Conservation (phyloP, 2,888 invertebrate genomes). For the Parnassius glacialis region DNA sequence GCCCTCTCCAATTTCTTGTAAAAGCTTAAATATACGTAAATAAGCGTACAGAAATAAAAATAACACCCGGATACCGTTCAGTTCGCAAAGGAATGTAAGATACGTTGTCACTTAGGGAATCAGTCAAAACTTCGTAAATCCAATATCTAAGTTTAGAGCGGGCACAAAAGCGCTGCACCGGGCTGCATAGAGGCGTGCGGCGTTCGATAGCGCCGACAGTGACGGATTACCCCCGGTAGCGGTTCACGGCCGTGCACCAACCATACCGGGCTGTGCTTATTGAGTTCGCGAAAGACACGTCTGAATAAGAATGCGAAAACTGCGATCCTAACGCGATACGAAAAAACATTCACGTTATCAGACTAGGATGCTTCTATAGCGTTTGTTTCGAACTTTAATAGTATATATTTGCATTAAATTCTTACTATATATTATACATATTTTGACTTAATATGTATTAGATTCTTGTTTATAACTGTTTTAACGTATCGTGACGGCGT, state of each 20-base stretch:
- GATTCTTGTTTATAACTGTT: too few species aligned
- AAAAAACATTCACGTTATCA: not conserved
- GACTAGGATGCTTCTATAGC: not conserved
- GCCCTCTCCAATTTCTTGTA: too few species aligned
- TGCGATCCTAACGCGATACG: constrained; percentile 3
- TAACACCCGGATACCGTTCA: constrained; percentile 26
- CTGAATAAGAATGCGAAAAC: constrained; percentile 15
- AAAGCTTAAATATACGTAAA: too few species aligned
- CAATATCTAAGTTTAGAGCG: constrained; percentile 73
- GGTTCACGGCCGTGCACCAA: constrained; percentile 34
- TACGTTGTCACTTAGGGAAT: constrained; percentile 56
- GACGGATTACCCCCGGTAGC: constrained; percentile 65
- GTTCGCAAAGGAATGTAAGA: constrained; percentile 35
- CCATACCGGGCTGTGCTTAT: constrained; percentile 32
- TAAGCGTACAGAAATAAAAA: not conserved
- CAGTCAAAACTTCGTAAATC: constrained; percentile 73
- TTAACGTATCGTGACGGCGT: too few species aligned
- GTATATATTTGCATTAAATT: too few species aligned
- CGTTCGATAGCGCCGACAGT: constrained; percentile 71
- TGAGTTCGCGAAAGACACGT: constrained; percentile 24
- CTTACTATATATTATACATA: too few species aligned
- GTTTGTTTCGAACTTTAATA: not conserved
- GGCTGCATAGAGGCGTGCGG: constrained; percentile 66
- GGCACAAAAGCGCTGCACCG: constrained; percentile 40
- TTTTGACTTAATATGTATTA: too few species aligned